phyloP scores from a whole-genome alignment of 2,113 vertebrate genomes.

The Hypocryptadius cinnamomeus region DNA sequence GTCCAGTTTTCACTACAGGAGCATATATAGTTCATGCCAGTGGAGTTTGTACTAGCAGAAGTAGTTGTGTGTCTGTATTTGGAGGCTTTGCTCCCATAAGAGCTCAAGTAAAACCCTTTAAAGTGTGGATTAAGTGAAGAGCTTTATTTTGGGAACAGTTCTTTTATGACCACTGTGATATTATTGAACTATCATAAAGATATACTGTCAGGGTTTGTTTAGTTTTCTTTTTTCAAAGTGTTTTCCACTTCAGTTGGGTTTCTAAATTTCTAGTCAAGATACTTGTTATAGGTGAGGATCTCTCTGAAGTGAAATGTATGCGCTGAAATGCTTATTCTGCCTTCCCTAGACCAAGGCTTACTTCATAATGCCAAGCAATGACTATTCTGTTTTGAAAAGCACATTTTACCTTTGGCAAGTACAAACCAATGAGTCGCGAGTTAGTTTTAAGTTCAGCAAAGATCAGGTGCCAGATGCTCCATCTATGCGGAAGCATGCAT shows the following conservation, averaged over 20 bases:
- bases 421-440: neutral
- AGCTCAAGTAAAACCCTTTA: neutral
- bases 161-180: neutral
- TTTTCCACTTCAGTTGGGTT: neutral
- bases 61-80: neutral
- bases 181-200: neutral
- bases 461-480: neutral
- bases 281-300: neutral
- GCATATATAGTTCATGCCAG: neutral
- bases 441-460: neutral
- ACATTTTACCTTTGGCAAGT: neutral
- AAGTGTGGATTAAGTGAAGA: neutral
- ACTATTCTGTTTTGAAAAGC: neutral
- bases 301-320: neutral
- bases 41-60: neutral
- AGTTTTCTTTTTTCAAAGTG: neutral
- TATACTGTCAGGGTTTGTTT: neutral
- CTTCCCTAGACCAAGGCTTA: neutral
- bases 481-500: neutral
- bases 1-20: neutral
- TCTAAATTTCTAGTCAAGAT: neutral
- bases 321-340: neutral
- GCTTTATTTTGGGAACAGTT: neutral
- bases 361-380: neutral
- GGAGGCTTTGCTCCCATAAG: neutral